phyloP scores from a whole-genome alignment of 1,140 invertebrate genomes.

The Drosophila quadrilineata region DNA sequence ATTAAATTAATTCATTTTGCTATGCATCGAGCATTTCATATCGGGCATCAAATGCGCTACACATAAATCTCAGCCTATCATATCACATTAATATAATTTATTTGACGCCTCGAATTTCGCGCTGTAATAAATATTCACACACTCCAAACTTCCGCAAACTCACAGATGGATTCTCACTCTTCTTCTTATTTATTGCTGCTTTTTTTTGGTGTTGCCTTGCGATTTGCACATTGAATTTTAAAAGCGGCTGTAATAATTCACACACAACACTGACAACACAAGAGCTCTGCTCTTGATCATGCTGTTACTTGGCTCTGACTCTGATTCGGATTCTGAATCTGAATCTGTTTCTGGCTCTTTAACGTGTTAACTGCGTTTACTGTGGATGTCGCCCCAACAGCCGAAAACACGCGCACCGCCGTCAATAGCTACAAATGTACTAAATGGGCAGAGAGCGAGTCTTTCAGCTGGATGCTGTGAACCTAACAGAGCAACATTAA shows the following conservation, averaged over 20 bases:
- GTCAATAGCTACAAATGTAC: slow-evolving; percentile 74
- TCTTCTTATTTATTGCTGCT: too few species aligned
- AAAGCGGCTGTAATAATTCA: slow-evolving; percentile 61
- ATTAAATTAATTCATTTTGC: slow-evolving; percentile 62
- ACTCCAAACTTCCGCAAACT: neutral
- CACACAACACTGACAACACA: slow-evolving; percentile 27
- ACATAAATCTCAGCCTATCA: slow-evolving; percentile 64
- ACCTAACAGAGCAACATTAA: neutral
- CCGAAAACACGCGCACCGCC: slow-evolving; percentile 63
- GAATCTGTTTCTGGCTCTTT: neutral
- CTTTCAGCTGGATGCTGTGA: neutral
- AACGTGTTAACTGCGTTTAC: slow-evolving; percentile 6
- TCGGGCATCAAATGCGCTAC: slow-evolving; percentile 38
- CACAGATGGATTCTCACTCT: slow-evolving; percentile 24
- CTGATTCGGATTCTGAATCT: slow-evolving; percentile 20
- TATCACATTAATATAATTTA: slow-evolving; percentile 76
- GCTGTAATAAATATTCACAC: neutral
- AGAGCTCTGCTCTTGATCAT: too few species aligned
- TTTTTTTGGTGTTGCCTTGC: slow-evolving; percentile 42
- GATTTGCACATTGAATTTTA: slow-evolving; percentile 56
- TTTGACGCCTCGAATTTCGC: slow-evolving; percentile 26
- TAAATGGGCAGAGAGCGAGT: slow-evolving; percentile 23
- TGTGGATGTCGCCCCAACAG: neutral
- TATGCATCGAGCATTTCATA: slow-evolving; percentile 36
- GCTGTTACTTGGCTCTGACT: too few species aligned